Conservation (phyloP, 2,797 vertebrate species). For the Cuculus canorus region DNA sequence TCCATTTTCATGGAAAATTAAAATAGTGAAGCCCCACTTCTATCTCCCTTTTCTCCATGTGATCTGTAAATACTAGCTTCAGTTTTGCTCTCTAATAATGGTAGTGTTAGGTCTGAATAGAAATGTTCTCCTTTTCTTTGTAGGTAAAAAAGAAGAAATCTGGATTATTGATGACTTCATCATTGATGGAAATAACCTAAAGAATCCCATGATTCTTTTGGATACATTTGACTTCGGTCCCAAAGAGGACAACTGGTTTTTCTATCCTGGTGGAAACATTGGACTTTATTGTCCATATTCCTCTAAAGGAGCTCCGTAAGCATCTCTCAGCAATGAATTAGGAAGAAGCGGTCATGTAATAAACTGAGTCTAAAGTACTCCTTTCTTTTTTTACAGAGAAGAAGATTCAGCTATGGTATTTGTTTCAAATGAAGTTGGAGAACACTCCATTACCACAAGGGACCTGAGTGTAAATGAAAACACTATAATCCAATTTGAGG, state of each 20-base stretch:
- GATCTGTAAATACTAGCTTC: background rate
- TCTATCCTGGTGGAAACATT: conserved; percentile 95
- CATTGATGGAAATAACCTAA: conserved; percentile 91
- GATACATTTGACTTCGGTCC: conserved; percentile 95
- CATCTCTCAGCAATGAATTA: background rate
- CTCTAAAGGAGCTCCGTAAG: conserved; percentile 91
- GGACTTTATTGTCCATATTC: conserved; percentile 96
- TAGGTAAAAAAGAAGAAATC: conserved; percentile 98
- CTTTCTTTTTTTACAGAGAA: conserved; percentile 80
- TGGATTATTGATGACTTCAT: conserved; percentile 99
- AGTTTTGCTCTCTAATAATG: background rate
- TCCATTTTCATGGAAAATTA: background rate
- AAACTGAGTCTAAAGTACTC: background rate
- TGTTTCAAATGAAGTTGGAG: conserved; percentile 94
- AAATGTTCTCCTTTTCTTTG: conserved; percentile 19
- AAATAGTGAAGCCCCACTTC: background rate
- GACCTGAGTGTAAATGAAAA: conserved; percentile 96
- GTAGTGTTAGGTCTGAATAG: background rate
- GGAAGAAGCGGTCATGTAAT: background rate
- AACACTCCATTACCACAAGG: conserved; percentile 95
- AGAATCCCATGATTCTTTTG: conserved; percentile 87
- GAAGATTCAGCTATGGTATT: conserved; percentile 98
- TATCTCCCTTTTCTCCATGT: background rate
- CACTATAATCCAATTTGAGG: conserved; percentile 98
- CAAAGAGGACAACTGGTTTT: conserved; percentile 93